These are phyloP conservation scores for Proisotoma minuta DNA, from an alignment of 2,888 invertebrate species.

Conservation along the genomic window DNA sequence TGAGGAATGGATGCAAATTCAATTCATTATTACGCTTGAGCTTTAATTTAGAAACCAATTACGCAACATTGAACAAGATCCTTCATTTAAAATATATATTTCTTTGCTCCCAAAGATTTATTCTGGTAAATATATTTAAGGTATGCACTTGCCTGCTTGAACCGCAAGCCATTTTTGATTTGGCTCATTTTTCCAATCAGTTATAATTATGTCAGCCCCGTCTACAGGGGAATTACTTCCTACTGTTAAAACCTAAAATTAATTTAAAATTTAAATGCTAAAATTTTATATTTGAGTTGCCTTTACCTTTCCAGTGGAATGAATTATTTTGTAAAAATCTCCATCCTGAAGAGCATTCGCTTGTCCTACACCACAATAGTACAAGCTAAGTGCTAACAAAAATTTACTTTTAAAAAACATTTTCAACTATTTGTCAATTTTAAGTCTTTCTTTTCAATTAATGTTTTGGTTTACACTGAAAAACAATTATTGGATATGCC, in stretches of 20 bases:
- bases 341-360: constrained; percentile 28
- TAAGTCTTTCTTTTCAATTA: too few relatives aligned
- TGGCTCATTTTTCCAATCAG: constrained; percentile 29
- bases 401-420: neutral
- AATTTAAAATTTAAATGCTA: neutral
- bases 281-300: too few relatives aligned
- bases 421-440: neutral
- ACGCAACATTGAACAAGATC: too few relatives aligned
- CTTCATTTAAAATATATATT: too few relatives aligned
- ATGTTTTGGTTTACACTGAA: too few relatives aligned
- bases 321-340: constrained; percentile 35
- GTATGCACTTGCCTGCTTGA: constrained; percentile 31
- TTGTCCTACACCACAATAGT: neutral
- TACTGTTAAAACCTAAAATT: constrained; percentile 32
- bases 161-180: constrained; percentile 42
- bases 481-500: too few relatives aligned
- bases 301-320: constrained; percentile 29
- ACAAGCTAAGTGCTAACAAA: neutral
- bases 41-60: too few relatives aligned
- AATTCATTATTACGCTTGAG: too few relatives aligned
- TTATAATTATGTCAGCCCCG: constrained; percentile 22
- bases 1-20: too few relatives aligned
- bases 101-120: too few relatives aligned
- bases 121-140: too few relatives aligned
- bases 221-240: constrained; percentile 20